A percentile compares a stretch with the other conserved stretches of the same genome.
Conservation (phyloP, 92 coral and sea anemone genomes). For the Bergia puertoricense region DNA sequence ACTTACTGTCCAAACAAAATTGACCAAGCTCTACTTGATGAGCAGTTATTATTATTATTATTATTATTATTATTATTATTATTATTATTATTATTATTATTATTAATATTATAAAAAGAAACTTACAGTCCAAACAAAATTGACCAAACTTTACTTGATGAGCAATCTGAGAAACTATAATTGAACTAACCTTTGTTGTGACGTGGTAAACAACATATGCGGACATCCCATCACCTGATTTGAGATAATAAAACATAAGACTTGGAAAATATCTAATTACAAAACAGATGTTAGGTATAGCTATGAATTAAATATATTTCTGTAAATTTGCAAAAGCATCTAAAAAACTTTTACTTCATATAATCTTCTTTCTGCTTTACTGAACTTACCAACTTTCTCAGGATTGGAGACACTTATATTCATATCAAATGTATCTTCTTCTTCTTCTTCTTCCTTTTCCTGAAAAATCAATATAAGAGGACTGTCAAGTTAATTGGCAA, state of each 20-base stretch:
- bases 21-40: too few relatives aligned
- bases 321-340: too few relatives aligned
- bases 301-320: too few relatives aligned
- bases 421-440: slow-evolving; percentile 89
- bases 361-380: not conserved
- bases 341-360: not conserved
- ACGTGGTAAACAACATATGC: slow-evolving; percentile 94
- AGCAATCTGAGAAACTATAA: not conserved
- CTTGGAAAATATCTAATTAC: too few relatives aligned
- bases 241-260: not conserved
- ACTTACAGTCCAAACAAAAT: too few relatives aligned
- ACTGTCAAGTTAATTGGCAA: not conserved
- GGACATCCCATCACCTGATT: slow-evolving; percentile 92
- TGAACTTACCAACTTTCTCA: slow-evolving; percentile 89
- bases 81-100: too few relatives aligned
- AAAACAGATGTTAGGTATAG: too few relatives aligned
- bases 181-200: slow-evolving; percentile 72
- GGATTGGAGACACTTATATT: slow-evolving; percentile 92
- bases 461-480: slow-evolving; percentile 6
- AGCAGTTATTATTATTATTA: too few relatives aligned
- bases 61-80: too few relatives aligned
- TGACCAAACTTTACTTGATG: too few relatives aligned
- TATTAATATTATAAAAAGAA: too few relatives aligned
- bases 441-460: slow-evolving; percentile 70
- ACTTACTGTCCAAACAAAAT: too few relatives aligned